Base-by-base conservation (phyloP, 2,888 invertebrate genomes). In the Exephanes ischioxanthus region DNA sequence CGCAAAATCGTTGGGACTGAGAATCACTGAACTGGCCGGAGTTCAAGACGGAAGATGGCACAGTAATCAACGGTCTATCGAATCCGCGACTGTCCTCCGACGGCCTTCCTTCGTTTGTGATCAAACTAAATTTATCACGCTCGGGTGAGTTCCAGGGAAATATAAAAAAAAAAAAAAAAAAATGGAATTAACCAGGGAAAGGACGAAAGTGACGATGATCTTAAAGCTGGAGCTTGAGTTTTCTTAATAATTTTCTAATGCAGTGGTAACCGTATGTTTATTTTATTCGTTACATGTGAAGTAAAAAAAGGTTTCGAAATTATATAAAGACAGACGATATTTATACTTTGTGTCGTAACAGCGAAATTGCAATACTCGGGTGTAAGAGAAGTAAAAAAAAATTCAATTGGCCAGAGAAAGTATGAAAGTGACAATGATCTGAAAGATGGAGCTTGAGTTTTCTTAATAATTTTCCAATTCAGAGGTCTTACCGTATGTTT, bases 31-130 rank as follows among this genome's bases (percentile, higher is more conserved):
- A 80, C 45, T 76, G 33, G 71, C 53, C 37, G 45, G 41, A 82
- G 63, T 85, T 82, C 63, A 81, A 82, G 30, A 73, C 66, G 53
- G 70, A 68, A 79, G 73, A 82, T 71, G 78, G 61, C 73, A 79
- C 77, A 77, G 84, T 84, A 78, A 84, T 84, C 80, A 84, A 72
- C 51, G 84, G 58, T 68, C 71, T n/a, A 67, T 80, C 80, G 80
- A 80, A 75, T 58, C 58, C 26, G 19, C 48, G 37, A 22, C 76
- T 55, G 76, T 45, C 66, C 76, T 80, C 66, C 63, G 48, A 26
- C 19, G 71, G 7, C 58, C 66, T 45, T 55, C 58, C 19, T 37
- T 55, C 66, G 33, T 26, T 14, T 14, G 61, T n/a, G 55, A 71
- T 63, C 63, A 71, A 80, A 84, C 75, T 33, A 33, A 80, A 84